Percentiles rank a stretch among this genome's conserved stretches.
Evolutionary conservation across 2,888 invertebrate genomes (phyloP).

Genomic region (Allolobophora icterica): DNA sequence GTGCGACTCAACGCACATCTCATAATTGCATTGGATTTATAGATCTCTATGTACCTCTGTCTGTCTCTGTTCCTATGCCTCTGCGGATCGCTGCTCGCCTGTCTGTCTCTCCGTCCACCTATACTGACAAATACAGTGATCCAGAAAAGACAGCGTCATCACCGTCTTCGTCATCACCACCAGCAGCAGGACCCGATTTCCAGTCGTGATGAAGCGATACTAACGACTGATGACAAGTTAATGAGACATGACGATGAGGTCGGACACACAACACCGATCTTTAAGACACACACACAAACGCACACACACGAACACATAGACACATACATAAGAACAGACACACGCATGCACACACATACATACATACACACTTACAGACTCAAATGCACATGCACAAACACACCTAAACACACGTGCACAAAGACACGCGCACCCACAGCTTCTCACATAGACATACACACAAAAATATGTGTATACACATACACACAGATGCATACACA

Average conservation of each 20-base stretch:
- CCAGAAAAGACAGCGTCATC: not conserved
- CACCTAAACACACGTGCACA: not conserved
- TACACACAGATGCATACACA: not conserved
- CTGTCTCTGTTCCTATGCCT: not conserved
- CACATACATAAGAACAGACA: not conserved
- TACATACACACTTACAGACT: not conserved
- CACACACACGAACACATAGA: not conserved
- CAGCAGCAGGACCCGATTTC: not conserved
- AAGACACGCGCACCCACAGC: too few relatives aligned
- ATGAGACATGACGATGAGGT: conserved; percentile 21
- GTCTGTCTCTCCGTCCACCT: not conserved
- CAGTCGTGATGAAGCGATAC: not conserved
- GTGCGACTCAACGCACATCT: not conserved
- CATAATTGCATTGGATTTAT: not conserved
- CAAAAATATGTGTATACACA: too few relatives aligned
- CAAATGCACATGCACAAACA: not conserved
- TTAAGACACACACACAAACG: not conserved
- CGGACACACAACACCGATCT: not conserved
- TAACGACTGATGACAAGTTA: not conserved
- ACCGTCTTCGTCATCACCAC: not conserved
- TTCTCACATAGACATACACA: too few relatives aligned
- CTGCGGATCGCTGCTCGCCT: not conserved
- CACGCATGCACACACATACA: not conserved
- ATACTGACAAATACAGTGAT: not conserved
- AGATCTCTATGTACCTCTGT: not conserved